These are phyloP conservation scores for Lepidocolaptes lacrymiger DNA, from an alignment of 2,797 vertebrate species.

Conservation along the genomic window DNA sequence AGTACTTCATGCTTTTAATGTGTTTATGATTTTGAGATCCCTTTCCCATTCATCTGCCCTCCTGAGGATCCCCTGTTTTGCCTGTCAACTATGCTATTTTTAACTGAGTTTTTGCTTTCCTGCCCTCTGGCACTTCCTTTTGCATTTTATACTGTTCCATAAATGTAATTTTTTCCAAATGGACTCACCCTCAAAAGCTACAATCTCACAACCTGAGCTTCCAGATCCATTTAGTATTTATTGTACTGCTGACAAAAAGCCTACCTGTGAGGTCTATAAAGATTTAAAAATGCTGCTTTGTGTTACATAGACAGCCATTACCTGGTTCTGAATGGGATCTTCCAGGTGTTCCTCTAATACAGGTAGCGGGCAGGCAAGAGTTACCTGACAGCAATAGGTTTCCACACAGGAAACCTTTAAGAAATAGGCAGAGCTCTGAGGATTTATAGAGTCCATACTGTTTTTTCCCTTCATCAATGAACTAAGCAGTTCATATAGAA, in stretches of 20 bases:
- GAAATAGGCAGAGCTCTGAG: not conserved
- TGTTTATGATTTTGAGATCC: not conserved
- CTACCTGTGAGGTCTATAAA: not conserved
- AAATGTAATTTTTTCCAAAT: not conserved
- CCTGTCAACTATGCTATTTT: not conserved
- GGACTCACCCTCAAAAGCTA: not conserved
- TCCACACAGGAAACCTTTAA: not conserved
- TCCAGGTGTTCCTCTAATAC: not conserved
- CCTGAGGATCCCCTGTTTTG: not conserved
- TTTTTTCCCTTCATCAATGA: not conserved
- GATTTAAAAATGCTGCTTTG: not conserved
- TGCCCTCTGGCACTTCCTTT: not conserved
- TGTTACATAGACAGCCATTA: not conserved
- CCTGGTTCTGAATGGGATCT: not conserved
- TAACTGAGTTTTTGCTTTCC: not conserved
- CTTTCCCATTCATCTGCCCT: not conserved
- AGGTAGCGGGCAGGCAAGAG: not conserved
- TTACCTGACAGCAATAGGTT: not conserved
- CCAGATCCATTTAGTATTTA: not conserved
- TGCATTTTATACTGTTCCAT: not conserved
- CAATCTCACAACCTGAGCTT: not conserved
- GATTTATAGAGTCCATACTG: not conserved
- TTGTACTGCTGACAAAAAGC: not conserved
- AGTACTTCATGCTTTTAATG: not conserved
- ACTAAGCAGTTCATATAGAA: not conserved